phyloP scores from a whole-genome alignment of 2,888 invertebrate genomes.

The Tetragonula carbonaria region DNA sequence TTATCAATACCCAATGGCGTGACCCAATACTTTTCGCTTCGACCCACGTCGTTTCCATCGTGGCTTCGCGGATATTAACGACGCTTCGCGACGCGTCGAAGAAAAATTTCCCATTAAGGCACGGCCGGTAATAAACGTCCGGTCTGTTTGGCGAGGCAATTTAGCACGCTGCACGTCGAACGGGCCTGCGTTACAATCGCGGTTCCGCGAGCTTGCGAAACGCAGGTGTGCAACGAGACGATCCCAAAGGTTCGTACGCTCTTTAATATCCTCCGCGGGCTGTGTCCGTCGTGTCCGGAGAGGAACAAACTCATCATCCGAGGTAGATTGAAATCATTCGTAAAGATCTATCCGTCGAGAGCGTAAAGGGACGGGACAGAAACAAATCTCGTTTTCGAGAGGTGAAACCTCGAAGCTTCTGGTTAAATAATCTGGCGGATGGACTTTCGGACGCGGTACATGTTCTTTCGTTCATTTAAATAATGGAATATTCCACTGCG shows the following conservation, averaged over 20 bases:
- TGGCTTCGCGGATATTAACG: slow-evolving; percentile 41
- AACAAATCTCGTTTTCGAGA: slow-evolving; percentile 12
- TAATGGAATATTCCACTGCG: not conserved
- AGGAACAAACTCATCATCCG: slow-evolving; percentile 2
- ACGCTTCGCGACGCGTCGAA: slow-evolving; percentile 15
- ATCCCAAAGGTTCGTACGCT: slow-evolving; percentile 7
- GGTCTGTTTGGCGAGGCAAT: slow-evolving; percentile 46
- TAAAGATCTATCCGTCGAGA: slow-evolving; percentile 28
- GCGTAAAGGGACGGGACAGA: not conserved
- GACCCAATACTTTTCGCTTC: slow-evolving; percentile 5
- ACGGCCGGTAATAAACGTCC: slow-evolving; percentile 51
- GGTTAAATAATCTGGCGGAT: not conserved
- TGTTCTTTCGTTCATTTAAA: not conserved
- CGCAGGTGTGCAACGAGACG: slow-evolving; percentile 33
- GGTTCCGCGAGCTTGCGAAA: slow-evolving; percentile 30
- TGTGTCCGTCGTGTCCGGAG: not conserved
- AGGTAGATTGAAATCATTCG: slow-evolving; percentile 43
- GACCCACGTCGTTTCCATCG: not conserved
- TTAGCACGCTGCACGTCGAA: slow-evolving; percentile 46
- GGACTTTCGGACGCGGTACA: not conserved
- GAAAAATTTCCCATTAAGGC: slow-evolving; percentile 62
- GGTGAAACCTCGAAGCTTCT: not conserved
- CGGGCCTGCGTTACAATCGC: slow-evolving; percentile 33
- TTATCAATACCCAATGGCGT: slow-evolving; percentile 48
- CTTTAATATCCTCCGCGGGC: slow-evolving; percentile 39